Evolutionary conservation across 2,797 vertebrate species (phyloP).

Genomic region (Syndactyla subalaris): DNA sequence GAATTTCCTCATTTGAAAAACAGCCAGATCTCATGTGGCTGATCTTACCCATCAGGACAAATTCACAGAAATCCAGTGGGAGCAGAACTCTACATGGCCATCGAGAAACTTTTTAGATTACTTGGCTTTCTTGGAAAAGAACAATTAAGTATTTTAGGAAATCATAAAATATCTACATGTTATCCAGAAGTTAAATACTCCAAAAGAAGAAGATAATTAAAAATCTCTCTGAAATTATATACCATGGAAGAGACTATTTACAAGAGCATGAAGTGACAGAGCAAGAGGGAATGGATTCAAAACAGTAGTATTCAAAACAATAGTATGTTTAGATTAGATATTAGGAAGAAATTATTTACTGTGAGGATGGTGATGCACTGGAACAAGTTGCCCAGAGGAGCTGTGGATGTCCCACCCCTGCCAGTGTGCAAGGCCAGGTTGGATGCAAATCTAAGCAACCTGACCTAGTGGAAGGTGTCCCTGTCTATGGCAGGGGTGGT

Average conservation of each 20-base stretch:
- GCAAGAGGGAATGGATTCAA: not conserved
- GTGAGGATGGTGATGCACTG: not conserved
- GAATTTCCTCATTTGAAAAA: not conserved
- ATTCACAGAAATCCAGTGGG: not conserved
- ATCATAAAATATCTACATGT: not conserved
- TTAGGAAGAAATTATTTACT: not conserved
- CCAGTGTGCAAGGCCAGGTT: not conserved
- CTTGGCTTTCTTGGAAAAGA: not conserved
- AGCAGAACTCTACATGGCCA: not conserved
- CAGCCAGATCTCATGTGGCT: not conserved
- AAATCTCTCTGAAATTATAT: not conserved
- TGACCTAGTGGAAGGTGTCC: not conserved
- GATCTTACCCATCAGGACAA: not conserved
- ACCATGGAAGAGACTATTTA: not conserved
- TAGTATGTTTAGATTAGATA: not conserved
- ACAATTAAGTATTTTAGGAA: not conserved
- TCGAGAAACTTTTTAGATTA: not conserved
- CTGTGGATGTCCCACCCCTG: not conserved
- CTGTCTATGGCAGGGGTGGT: not conserved
- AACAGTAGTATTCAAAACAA: not conserved
- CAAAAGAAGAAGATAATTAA: not conserved
- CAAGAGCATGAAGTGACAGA: not conserved
- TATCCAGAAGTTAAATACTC: not conserved
- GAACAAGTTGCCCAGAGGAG: not conserved
- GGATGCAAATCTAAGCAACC: not conserved